These are phyloP conservation scores for Myrmecobius fasciatus DNA, from an alignment of 2,113 vertebrate species.

Conservation along the genomic window DNA sequence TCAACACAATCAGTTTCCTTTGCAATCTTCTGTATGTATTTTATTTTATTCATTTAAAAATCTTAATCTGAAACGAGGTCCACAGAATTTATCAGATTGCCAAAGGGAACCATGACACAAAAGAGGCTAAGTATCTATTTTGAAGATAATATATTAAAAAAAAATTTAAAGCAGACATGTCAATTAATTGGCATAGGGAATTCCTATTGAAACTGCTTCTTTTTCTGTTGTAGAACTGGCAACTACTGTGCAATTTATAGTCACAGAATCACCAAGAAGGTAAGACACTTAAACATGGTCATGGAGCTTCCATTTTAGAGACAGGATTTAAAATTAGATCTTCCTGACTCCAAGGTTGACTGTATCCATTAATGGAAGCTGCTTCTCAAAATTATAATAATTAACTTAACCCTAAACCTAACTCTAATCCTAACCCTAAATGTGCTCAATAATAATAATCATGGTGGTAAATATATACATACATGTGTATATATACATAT, in stretches of 20 bases:
- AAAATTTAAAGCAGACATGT: neutral
- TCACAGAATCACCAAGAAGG: neutral
- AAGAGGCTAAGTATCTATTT: neutral
- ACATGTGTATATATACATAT: no score
- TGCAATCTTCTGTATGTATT: neutral
- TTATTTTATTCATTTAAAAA: neutral
- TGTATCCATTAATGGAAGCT: neutral
- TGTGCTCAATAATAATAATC: no score
- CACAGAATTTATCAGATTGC: neutral
- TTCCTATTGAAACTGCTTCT: neutral
- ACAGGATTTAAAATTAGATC: neutral
- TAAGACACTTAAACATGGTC: no score
- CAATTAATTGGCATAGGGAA: neutral
- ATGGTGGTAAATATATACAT: neutral
- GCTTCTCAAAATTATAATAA: neutral
- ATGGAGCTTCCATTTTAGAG: neutral
- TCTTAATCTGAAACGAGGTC: neutral
- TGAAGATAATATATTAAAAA: neutral
- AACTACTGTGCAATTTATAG: neutral
- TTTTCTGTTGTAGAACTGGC: neutral
- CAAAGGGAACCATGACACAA: neutral
- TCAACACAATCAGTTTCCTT: neutral
- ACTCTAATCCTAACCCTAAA: no score
- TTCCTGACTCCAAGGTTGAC: no score
- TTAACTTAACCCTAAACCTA: no score